Base-by-base conservation (phyloP, 2,888 invertebrate genomes). In the Erannis defoliaria region DNA sequence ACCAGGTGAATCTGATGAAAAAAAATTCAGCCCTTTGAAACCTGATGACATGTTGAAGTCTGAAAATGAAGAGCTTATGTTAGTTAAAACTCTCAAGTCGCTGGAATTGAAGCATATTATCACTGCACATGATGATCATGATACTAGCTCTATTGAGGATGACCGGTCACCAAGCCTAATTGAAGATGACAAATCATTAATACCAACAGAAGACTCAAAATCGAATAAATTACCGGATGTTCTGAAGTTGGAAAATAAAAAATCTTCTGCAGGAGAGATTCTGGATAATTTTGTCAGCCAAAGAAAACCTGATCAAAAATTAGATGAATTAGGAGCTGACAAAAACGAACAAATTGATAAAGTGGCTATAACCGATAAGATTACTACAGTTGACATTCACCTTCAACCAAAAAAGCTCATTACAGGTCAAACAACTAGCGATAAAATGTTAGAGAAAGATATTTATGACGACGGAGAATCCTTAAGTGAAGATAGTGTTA, bases 321-420 rank as follows among this genome's bases (percentile, higher is more conserved):
- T 9, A 55, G 68, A 77, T 16, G 78, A 82, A 64, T 78, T 81
- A 68, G 74, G 78, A 45, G 68, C 75, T 18, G 78, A 80, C 56
- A 74, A 78, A 62, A 70, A 71, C 26, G 77, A 77, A n/a, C n/a
- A n/a, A 64, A 43, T 16, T 2, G 29, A 1, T 10, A 29, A n/a
- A 29, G 16, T 33, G 2, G 19, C 8, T 16, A 37, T 21, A 14
- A 16, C 16, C 31, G 23, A 45, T 56, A 57, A 12, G 16, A 40
- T 50, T 33, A 42, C 12, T 9, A 16, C 19, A 29, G 19, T 43
- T 35, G 45, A 42, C n/a, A 16, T 29, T 21, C 54, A 49, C 33
- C 8, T 37, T 18, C 38, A 40, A 26, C 33, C 40, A 4, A 21
- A 51, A 49, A 58, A 49, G 21, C n/a, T 14, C 1, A 3, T 26